Evolutionary conservation across 2,888 invertebrate species (phyloP).

Genomic region (Zygothrica quintamaculata): DNA sequence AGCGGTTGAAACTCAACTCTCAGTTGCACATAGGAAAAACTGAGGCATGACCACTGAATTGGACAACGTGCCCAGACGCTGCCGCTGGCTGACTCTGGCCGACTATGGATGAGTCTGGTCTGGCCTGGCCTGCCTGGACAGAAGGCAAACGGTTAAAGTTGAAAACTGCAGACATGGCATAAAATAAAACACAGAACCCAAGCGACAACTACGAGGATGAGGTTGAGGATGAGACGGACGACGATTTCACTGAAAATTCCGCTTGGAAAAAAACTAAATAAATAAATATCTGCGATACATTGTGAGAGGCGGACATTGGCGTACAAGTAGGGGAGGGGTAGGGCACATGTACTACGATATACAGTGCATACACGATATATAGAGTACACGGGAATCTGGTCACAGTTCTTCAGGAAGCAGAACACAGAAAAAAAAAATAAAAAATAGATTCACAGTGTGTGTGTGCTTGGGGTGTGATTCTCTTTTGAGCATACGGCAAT

Average conservation of each 20-base stretch:
- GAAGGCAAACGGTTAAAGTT: constrained; percentile 39
- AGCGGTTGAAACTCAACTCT: constrained; percentile 17
- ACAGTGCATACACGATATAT: constrained; percentile 2
- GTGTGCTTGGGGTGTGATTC: constrained; percentile 2
- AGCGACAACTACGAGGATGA: constrained; percentile 19
- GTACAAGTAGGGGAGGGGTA: too few species aligned
- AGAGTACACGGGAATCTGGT: constrained; percentile 4
- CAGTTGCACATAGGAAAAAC: constrained; percentile 34
- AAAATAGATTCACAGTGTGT: constrained; percentile 33
- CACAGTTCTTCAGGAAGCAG: constrained; percentile 13
- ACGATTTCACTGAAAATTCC: constrained; percentile 53
- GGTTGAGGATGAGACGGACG: constrained; percentile 12
- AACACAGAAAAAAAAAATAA: constrained; percentile 20
- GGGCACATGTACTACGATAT: constrained; percentile 26
- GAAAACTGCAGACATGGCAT: constrained; percentile 78
- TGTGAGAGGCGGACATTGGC: constrained; percentile 27
- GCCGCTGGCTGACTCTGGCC: constrained; percentile 53
- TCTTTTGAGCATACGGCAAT: constrained; percentile 52
- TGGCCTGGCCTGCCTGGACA: background rate
- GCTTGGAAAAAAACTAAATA: constrained; percentile 68
- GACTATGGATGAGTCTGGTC: constrained; percentile 11
- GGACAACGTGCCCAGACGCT: constrained; percentile 56
- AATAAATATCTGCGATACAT: constrained; percentile 67
- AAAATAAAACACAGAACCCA: constrained; percentile 61
- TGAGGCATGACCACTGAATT: constrained; percentile 70